Percentiles rank a stretch among this genome's conserved stretches.
These are phyloP conservation scores for Vanessa atalanta DNA, from an alignment of 1,140 invertebrate species.

Conservation along the genomic window DNA sequence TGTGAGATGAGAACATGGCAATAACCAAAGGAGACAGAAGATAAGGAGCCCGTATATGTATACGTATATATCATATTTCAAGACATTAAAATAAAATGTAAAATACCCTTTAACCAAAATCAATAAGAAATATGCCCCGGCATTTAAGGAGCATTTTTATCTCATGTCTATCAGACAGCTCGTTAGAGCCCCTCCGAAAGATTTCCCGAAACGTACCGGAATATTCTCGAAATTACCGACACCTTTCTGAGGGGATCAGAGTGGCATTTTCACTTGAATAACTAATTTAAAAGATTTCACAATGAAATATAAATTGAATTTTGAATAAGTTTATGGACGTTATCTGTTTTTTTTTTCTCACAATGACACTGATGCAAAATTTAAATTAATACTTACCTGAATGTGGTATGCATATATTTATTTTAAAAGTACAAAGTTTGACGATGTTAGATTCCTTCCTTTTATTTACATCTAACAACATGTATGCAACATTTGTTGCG, in stretches of 20 bases:
- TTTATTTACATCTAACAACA: no score
- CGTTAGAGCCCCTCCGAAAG: slow-evolving; percentile 20
- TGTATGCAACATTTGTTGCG: no score
- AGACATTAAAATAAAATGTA: background rate
- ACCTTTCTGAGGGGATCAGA: slow-evolving; percentile 31
- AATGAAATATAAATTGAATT: slow-evolving; percentile 29
- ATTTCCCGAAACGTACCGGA: slow-evolving; percentile 18
- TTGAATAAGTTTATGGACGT: slow-evolving; percentile 25
- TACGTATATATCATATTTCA: background rate
- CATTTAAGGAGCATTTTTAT: slow-evolving; percentile 32
- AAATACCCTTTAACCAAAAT: slow-evolving; percentile 13
- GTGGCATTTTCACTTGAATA: slow-evolving; percentile 32
- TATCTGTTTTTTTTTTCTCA: slow-evolving; percentile 17
- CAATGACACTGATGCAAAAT: background rate
- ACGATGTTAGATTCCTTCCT: no score
- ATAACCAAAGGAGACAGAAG: no score
- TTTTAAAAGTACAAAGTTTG: background rate
- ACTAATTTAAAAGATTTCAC: slow-evolving; percentile 35
- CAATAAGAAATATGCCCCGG: slow-evolving; percentile 15
- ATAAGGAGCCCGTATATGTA: no score
- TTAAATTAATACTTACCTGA: background rate
- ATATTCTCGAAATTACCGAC: slow-evolving; percentile 31
- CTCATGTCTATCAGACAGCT: slow-evolving; percentile 35
- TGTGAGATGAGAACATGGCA: no score
- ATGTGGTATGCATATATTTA: background rate